Conservation (phyloP, 2,888 invertebrate genomes). For the Thymelicus lineola region DNA sequence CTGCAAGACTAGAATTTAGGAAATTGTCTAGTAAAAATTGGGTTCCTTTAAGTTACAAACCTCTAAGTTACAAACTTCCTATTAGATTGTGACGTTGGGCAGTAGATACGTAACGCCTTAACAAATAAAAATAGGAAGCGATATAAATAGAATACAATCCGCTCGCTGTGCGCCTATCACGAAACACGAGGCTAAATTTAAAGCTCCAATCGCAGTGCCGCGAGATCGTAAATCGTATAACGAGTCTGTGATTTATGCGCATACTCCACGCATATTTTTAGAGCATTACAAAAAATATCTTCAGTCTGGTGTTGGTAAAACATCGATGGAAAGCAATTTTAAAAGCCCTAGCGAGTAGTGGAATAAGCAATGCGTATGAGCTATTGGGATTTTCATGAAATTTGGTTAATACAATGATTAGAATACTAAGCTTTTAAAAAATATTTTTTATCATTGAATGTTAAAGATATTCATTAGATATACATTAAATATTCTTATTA, state of each 20-base stretch:
- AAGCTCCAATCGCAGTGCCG: constrained; percentile 72
- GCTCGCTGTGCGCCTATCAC: constrained; percentile 57
- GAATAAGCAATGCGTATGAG: not conserved
- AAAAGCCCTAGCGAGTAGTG: constrained; percentile 8
- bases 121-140: not conserved
- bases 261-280: constrained; percentile 54
- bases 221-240: constrained; percentile 77
- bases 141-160: constrained; percentile 41
- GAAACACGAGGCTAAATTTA: constrained; percentile 65
- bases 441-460: no score
- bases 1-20: no score
- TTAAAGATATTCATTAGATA: no score
- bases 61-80: no score
- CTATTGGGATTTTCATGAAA: not conserved
- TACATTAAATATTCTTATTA: no score
- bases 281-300: constrained; percentile 65
- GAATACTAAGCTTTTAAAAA: not conserved
- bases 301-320: constrained; percentile 38
- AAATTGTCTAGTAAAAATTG: no score
- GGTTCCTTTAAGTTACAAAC: no score
- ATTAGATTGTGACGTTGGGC: no score
- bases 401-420: not conserved
- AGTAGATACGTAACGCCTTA: not conserved
- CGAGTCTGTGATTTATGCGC: constrained; percentile 82
- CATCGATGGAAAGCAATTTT: constrained; percentile 23